These are phyloP conservation scores for Palaemon carinicauda DNA, from an alignment of 1,140 invertebrate species.

Conservation along the genomic window DNA sequence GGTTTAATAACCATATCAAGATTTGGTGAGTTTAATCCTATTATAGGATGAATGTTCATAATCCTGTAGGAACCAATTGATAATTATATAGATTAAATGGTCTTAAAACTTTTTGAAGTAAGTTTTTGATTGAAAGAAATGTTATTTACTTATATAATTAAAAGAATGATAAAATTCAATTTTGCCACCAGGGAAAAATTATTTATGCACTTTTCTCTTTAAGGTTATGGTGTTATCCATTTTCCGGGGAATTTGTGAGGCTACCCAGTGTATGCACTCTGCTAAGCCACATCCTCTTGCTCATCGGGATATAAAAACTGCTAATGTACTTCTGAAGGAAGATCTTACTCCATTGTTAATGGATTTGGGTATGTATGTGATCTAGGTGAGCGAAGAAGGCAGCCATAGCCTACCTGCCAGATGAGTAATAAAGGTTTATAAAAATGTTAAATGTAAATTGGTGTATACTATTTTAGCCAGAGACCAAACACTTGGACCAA, in stretches of 20 bases:
- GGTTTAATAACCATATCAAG: too few relatives aligned
- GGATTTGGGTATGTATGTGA: constrained; percentile 75
- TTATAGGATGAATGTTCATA: too few relatives aligned
- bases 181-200: neutral
- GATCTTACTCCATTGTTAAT: constrained; percentile 80
- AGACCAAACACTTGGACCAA: too few relatives aligned
- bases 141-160: too few relatives aligned
- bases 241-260: constrained; percentile 80
- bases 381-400: neutral
- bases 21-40: too few relatives aligned
- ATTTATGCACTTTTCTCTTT: neutral
- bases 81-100: neutral
- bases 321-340: constrained; percentile 80
- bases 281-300: constrained; percentile 77
- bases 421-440: neutral
- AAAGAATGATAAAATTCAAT: too few relatives aligned
- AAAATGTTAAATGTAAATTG: too few relatives aligned
- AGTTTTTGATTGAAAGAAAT: too few relatives aligned
- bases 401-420: neutral
- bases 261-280: constrained; percentile 78
- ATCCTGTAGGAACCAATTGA: too few relatives aligned
- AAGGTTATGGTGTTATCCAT: constrained; percentile 72
- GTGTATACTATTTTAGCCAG: too few relatives aligned
- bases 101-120: neutral
- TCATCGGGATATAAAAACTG: constrained; percentile 86